Conservation (phyloP, 2,113 vertebrate genomes). For the Pheucticus melanocephalus region DNA sequence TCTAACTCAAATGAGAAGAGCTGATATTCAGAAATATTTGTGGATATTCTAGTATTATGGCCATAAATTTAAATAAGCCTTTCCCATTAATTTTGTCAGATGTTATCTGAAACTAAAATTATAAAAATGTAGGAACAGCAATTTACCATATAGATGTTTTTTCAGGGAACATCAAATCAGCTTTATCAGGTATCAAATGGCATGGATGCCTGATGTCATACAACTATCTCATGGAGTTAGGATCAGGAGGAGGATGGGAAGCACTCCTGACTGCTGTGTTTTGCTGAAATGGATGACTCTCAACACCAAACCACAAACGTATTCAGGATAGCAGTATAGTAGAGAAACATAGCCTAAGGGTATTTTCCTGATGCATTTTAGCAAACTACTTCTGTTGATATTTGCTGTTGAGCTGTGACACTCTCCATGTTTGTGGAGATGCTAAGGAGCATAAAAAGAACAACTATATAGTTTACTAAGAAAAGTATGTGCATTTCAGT, state of each 20-base stretch:
- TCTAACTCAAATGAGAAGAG: not conserved
- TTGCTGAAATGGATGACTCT: not conserved
- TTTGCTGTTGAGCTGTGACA: not conserved
- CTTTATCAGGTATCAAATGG: not conserved
- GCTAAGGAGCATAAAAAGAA: slow-evolving; percentile 14
- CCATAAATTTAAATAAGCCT: not conserved
- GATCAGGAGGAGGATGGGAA: not conserved
- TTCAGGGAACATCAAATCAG: not conserved
- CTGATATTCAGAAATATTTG: not conserved
- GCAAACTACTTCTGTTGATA: not conserved
- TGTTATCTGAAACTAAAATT: not conserved
- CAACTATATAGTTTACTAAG: not conserved
- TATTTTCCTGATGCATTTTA: slow-evolving; percentile 36
- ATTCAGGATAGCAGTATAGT: not conserved
- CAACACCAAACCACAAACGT: not conserved
- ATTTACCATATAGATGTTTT: not conserved
- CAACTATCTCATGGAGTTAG: not conserved
- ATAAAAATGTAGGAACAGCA: not conserved
- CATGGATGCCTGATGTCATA: not conserved
- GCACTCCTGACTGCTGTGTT: not conserved
- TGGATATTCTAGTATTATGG: not conserved
- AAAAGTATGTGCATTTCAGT: not conserved
- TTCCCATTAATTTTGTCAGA: not conserved
- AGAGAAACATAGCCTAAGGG: slow-evolving; percentile 5
- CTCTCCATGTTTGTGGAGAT: not conserved